Percentiles rank a stretch among this genome's conserved stretches.
Conservation (phyloP, 2,113 vertebrate genomes). For the Piaya cayana region DNA sequence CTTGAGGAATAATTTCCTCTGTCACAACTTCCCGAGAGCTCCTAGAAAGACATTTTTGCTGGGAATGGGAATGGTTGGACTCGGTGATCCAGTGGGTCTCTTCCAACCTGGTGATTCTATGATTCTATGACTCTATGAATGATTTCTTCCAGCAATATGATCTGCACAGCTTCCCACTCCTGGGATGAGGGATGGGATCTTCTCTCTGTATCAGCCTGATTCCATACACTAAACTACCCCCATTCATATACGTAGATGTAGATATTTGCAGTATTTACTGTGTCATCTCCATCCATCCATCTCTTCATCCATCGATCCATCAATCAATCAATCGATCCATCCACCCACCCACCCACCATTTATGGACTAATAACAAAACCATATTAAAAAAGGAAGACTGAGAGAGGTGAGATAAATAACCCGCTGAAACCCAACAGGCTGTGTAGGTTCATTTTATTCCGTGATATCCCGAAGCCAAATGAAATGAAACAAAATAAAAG, state of each 20-base stretch:
- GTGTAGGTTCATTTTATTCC: background rate
- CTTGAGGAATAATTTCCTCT: background rate
- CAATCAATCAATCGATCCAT: too few species aligned
- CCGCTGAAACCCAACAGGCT: fast-evolving
- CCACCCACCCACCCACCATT: background rate
- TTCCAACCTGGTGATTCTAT: too few species aligned
- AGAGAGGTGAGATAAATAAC: background rate
- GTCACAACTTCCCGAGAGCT: background rate
- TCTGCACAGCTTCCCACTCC: background rate
- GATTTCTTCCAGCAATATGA: background rate
- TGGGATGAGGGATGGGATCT: fast-evolving
- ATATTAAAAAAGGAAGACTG: too few species aligned
- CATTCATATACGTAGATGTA: background rate
- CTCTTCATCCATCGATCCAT: too few species aligned
- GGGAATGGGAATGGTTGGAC: too few species aligned
- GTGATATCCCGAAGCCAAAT: fast-evolving
- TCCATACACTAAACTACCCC: background rate
- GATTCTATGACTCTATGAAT: too few species aligned
- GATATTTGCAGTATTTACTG: too few species aligned
- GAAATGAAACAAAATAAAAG: background rate
- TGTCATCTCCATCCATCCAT: background rate
- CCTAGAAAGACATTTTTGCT: fast-evolving
- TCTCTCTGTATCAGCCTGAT: background rate
- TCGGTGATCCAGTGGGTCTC: too few species aligned
- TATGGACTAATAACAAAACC: background rate